These are phyloP conservation scores for Pristionchus arcanus DNA, from an alignment of 2,888 invertebrate species.

Conservation along the genomic window DNA sequence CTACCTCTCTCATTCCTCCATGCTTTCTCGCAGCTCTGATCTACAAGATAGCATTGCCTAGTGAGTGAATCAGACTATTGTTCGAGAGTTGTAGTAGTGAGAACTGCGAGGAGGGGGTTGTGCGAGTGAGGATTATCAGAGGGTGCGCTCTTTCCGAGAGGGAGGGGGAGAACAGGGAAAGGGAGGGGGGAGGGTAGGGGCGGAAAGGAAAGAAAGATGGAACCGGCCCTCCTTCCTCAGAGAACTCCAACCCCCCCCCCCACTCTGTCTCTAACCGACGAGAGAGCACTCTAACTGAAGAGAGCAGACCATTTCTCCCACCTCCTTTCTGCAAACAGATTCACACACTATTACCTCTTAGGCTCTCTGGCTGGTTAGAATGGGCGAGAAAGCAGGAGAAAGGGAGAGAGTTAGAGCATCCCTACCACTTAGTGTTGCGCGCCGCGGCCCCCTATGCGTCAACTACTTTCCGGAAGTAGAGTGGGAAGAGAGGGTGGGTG, in stretches of 20 bases:
- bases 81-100: not conserved
- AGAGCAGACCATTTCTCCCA: not conserved
- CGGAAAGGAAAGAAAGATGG: not conserved
- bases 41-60: not conserved
- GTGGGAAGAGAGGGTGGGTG: not conserved
- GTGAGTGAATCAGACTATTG: not conserved
- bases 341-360: constrained; percentile 5
- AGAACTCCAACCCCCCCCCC: too few relatives aligned
- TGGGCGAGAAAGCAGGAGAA: not conserved
- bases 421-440: not conserved
- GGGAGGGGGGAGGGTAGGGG: not conserved
- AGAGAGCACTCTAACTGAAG: not conserved
- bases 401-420: not conserved
- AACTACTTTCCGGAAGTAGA: constrained; percentile 22
- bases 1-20: too few relatives aligned
- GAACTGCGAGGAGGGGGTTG: not conserved
- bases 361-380: not conserved
- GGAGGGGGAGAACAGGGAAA: not conserved
- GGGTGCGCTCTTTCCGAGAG: constrained; percentile 27
- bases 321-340: constrained; percentile 15
- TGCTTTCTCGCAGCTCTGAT: too few relatives aligned
- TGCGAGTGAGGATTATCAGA: constrained; percentile 21
- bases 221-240: constrained; percentile 13
- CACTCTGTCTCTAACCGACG: not conserved
- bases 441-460: not conserved